Base-by-base conservation (phyloP, 2,888 invertebrate species). In the Pandemis heparana region DNA sequence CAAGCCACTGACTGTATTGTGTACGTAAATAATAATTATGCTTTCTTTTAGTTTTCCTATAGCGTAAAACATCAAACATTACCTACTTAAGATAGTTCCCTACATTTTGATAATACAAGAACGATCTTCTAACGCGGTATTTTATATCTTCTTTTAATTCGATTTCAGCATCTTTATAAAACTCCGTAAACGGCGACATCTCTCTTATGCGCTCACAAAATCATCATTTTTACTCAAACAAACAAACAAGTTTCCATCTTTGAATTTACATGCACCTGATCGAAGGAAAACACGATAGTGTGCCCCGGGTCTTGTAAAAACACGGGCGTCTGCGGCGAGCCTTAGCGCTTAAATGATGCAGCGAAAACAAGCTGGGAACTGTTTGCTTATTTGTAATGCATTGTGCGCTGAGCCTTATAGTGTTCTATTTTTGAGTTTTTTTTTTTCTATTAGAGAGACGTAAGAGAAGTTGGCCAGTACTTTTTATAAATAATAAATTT, bases 231-330 rank as follows among this genome's bases (percentile, higher is more conserved):
- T 67, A 61, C 67, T 43, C 32, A 72, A 71, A 77, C 72, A 75
- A 75, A 78, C 66, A 65, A 53, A 41, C 61, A 62, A 7, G 18
- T 48, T 39, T 65, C 53, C 63, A 63, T 73, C 63, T 73, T 68
- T 56, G 75, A 78, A 79, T 79, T 78, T 75, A 79, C 77, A 78
- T 81, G 74, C 74, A 68, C 66, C 75, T 84, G 88, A 91, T 90
- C 84, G 87, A 90, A 91, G 75, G 81, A 82, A 89, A 91, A 91
- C 91, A 91, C 75, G 75, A 70, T 71, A 77, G 82, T 84, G 80
- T 84, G 82, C 80, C 82, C 79, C 79, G 80, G 79, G 80, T 81
- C 83, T 87, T 85, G 84, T 66, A 85, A 89, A 84, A 89, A 89
- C 86, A 90, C 80, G 70, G 77, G 76, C 76, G 79, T 78, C 81